Evolutionary conservation across 2,888 invertebrate genomes (phyloP), one percentile per base, ranked within the genome.

Genomic region (Petrophora chlorosata): DNA sequence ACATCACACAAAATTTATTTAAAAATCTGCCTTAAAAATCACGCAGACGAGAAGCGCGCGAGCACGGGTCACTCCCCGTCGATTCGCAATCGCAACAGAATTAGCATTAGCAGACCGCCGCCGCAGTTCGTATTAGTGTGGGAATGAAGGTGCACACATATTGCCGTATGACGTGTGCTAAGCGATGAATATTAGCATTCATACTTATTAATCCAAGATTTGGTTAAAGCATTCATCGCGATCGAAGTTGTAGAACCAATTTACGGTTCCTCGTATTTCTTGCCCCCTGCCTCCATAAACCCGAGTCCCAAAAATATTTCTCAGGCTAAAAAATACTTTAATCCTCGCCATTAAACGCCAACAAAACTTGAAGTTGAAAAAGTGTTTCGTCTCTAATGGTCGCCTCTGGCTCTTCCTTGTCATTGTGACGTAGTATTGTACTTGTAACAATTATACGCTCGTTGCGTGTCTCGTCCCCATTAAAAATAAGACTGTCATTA

Each of bases 341-440:
- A 66, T 70, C 61, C 65, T 26, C 17, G 39, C 55, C 53, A 64
- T 63, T 61, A 59, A 66, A 65, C 56, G 50, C 48, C 47, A 48
- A 40, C 54, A 47, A 46, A 53, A 51, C 46, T 57, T 51, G 43
- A 58, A 59, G 61, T 66, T 65, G 53, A 69, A 65, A 63, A 62
- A 59, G 45, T 41, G 56, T 65, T 61, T 53, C 53, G 46, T 49
- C 54, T 62, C 61, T 68, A 71, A 74, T 65, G 59, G 56, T 50
- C 51, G 47, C 50, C 49, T 49, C 53, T 55, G 49, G 46, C 39
- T 70, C 76, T 80, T 74, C 70, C 70, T 70, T 59, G 67, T 70
- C 59, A 75, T 75, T 75, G 67, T 80, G 74, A 76, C 74, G 76
- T 73, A 55, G 62, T 32, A 34, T 42, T 38, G 43, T 59, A 53